Evolutionary conservation across 2,113 vertebrate species (phyloP).

Genomic region (Chaetura pelagica): DNA sequence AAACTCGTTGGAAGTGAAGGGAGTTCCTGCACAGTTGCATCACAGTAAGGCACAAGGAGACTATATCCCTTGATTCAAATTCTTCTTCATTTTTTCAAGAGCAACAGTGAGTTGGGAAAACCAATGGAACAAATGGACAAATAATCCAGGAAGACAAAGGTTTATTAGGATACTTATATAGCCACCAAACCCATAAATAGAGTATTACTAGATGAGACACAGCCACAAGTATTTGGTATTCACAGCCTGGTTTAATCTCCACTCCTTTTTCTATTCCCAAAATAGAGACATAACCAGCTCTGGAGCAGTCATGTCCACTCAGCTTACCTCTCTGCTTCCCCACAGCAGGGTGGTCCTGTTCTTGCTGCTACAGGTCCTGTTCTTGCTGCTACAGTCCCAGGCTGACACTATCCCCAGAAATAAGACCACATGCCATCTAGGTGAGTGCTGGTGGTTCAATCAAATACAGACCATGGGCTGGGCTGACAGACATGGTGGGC

Average conservation of each 20-base stretch:
- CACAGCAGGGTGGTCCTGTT: background rate
- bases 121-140: background rate
- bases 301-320: fast-evolving
- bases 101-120: background rate
- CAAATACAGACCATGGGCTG: fast-evolving
- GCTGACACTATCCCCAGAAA: background rate
- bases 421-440: background rate
- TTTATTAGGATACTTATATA: background rate
- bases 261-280: background rate
- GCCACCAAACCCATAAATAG: background rate
- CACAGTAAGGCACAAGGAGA: background rate
- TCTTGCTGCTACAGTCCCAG: background rate
- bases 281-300: background rate
- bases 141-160: background rate
- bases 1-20: background rate
- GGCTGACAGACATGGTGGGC: too few relatives aligned
- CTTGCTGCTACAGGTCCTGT: background rate
- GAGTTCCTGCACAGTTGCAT: background rate
- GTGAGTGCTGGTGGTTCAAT: background rate
- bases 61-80: background rate
- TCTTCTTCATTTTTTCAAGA: background rate
- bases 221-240: background rate
- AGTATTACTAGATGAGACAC: background rate
- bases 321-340: background rate
- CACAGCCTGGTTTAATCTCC: background rate